Evolutionary conservation across 2,888 invertebrate species (phyloP).

Genomic region (Heteromurus nitidus): DNA sequence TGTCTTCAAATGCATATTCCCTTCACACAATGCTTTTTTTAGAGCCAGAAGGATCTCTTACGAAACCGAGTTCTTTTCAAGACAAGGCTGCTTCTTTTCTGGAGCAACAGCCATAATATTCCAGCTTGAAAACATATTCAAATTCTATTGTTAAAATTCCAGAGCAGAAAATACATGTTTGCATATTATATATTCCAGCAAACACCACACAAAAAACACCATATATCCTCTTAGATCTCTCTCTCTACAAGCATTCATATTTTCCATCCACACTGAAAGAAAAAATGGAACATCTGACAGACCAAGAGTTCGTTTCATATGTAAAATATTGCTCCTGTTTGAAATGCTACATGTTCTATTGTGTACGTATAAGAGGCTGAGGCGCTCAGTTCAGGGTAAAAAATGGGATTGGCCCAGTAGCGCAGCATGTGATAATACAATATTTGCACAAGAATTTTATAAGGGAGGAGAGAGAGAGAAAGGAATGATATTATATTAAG

Average conservation of each 20-base stretch:
- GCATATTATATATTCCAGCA: no score
- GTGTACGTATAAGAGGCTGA: neutral
- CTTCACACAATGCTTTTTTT: no score
- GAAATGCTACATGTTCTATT: neutral
- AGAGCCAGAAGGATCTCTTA: no score
- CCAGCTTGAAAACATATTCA: no score
- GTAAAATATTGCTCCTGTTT: conserved; percentile 7
- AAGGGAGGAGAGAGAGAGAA: neutral
- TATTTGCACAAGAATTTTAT: conserved; percentile 12
- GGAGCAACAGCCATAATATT: no score
- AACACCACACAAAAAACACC: neutral
- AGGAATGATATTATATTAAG: neutral
- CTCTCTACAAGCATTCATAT: neutral
- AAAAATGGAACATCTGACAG: conserved; percentile 5
- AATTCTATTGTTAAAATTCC: no score
- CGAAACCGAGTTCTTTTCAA: no score
- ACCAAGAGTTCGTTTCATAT: conserved; percentile 12
- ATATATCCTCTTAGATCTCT: neutral
- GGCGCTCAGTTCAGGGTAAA: neutral
- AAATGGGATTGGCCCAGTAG: neutral
- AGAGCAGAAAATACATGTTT: no score
- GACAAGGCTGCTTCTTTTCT: no score
- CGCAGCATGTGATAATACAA: neutral
- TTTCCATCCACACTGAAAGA: neutral
- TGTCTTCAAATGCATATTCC: no score